Base-by-base conservation (phyloP, 2,113 vertebrate genomes). In the Otolemur garnettii region DNA sequence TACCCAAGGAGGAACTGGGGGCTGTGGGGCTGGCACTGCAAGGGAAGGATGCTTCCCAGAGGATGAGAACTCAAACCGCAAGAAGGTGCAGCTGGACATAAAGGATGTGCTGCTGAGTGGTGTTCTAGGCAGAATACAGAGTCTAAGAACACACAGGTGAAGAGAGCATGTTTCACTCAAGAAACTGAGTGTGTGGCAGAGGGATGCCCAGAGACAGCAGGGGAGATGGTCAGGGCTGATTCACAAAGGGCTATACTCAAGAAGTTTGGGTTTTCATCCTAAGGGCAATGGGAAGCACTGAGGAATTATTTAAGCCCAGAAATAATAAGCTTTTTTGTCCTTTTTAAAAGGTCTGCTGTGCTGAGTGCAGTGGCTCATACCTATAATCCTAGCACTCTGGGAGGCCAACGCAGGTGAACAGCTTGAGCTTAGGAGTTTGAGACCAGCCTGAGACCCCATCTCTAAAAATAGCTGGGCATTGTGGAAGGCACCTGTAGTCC, bases 1-100 rank as follows among this genome's bases (percentile, higher is more conserved):
- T 3, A 12, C 18, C 14, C 17, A 8, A 55, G 3, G 42, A 84
- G 7, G 38, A 7, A 62, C 35, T 33, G 14, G 83, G 22, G 33
- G 2, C 9, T 0, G 7, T 0, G 24, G 28, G 38, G 10, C 75
- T 1, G 1, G 74, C 55, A 77, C 9, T 2, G 38, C 18, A 33
- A 82, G 22, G 33, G 35, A 19, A 3, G 2, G 15, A 38, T 35
- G 45, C 7, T 15, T 75, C 77, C 26, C 11, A 21, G 42, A 75
- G 3, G 5, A 53, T 53, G 9, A 45, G 50, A 57, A 72, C 60
- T n/a, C 12, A 0, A 81, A 88, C 26, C 19, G 1, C 14, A 42
- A 66, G 12, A 28, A 82, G 62, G 75, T 35, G 13, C 8, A 71
- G 33, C 0, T 45, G 57, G 33, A 0, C 1, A 19, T 2, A 74